Evolutionary conservation across 2,888 invertebrate genomes (phyloP), one percentile per base, ranked within the genome.

Genomic region (Gymnocheta viridis): DNA sequence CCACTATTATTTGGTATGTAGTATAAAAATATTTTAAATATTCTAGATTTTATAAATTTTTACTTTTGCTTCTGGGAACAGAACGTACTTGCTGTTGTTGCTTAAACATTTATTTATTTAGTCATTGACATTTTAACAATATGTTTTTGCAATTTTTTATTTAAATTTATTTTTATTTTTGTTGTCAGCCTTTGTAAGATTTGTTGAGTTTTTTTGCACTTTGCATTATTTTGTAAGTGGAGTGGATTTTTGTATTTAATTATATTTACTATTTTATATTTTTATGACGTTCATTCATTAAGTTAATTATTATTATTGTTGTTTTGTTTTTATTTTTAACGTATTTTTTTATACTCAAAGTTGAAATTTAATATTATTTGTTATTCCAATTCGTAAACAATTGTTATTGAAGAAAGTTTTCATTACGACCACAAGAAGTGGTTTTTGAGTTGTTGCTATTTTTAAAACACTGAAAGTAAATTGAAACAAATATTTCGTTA

Each of bases 401-500:
- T 69, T 69, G 54, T 60, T 69, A 74, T 74, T 81, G 32, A 62
- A 35, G 2, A 32, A 74, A 81, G 60, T 54, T 54, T 51, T 60
- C 41, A 74, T 81, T 24, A 27, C 35, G 41, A 19, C 22, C 7
- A 4, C 64, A 66, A 69, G 60, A 51, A 35, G 74, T 67, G 69
- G 62, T 56, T 64, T 76, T 70, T 82, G 69, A 62, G 54, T 62
- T 27, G 35, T 19, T 54, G 60, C 19, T 32, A 51, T n/a, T n/a
- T n/a, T 62, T 47, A 56, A 62, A 54, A 47, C 38, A 56, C 81
- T 82, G 22, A 62, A 82, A 82, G 10, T 12, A 64, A 35, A 62
- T 54, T 12, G 56, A 35, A 47, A 54, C 24, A 17, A 41, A 62
- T 27, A 7, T 29, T 70, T 41, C 7, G 51, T 51, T 17, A 69